Evolutionary conservation across 2,113 vertebrate species (phyloP).

Genomic region (Trinectes maculatus): DNA sequence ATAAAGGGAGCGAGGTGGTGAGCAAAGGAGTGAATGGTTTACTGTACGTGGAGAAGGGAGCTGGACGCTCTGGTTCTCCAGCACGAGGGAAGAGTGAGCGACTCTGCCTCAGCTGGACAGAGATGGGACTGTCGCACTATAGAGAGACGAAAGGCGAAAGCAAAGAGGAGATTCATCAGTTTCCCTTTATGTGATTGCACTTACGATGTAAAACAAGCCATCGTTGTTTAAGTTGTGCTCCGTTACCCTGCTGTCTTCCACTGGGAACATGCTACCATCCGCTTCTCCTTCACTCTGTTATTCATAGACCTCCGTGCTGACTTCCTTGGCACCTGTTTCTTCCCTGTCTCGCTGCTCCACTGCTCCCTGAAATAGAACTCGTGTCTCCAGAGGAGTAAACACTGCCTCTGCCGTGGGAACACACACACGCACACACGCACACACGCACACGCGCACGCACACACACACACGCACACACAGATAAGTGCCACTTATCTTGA

Average conservation of each 20-base stretch:
- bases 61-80: slow-evolving; percentile 29
- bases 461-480: slow-evolving; percentile 13
- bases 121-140: background rate
- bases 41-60: slow-evolving; percentile 33
- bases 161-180: slow-evolving; percentile 4
- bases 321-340: slow-evolving; percentile 80
- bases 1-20: slow-evolving; percentile 7
- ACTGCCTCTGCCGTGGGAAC: slow-evolving; percentile 73
- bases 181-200: slow-evolving; percentile 6
- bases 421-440: slow-evolving; percentile 39
- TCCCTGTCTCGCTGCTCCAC: slow-evolving; percentile 65
- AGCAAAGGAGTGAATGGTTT: slow-evolving; percentile 50
- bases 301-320: slow-evolving; percentile 67
- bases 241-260: slow-evolving; percentile 1
- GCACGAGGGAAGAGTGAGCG: slow-evolving; percentile 21
- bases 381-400: slow-evolving; percentile 75
- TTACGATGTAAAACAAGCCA: slow-evolving; percentile 5
- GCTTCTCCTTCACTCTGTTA: slow-evolving; percentile 64
- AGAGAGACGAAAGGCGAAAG: background rate
- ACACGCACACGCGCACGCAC: slow-evolving; percentile 11
- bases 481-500: too few species aligned
- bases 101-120: slow-evolving; percentile 12
- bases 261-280: slow-evolving; percentile 41
- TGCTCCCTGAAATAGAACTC: slow-evolving; percentile 78
- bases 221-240: slow-evolving; percentile 22